These are phyloP conservation scores for Nibea albiflora DNA, from an alignment of 2,113 vertebrate genomes.

Conservation along the genomic window DNA sequence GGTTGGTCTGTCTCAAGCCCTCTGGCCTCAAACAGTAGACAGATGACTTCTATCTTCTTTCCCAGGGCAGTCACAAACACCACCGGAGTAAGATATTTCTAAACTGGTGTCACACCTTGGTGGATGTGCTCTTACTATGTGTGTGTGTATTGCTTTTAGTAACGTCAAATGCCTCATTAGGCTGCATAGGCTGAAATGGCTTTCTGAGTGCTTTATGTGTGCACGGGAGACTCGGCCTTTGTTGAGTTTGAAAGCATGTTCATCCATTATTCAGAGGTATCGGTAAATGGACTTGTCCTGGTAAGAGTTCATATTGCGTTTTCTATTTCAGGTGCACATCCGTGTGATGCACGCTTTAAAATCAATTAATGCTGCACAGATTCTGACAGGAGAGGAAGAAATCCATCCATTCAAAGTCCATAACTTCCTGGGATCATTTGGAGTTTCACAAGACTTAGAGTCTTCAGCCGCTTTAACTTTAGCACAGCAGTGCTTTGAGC, in stretches of 20 bases:
- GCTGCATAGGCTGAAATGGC: slow-evolving; percentile 54
- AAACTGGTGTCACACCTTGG: slow-evolving; percentile 39
- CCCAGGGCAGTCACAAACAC: slow-evolving; percentile 54
- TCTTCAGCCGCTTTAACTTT: too few species aligned
- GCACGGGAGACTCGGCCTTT: slow-evolving; percentile 56
- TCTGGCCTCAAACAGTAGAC: slow-evolving; percentile 57
- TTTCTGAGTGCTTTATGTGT: slow-evolving; percentile 60
- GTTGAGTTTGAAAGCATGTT: slow-evolving; percentile 70
- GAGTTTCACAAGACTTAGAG: too few species aligned
- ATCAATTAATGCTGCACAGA: slow-evolving; percentile 20
- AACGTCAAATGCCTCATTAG: slow-evolving; percentile 71
- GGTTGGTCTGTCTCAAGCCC: slow-evolving; percentile 48
- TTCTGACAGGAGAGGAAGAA: not conserved
- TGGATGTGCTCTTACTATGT: slow-evolving; percentile 26
- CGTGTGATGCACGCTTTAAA: slow-evolving; percentile 23
- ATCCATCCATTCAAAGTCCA: not conserved
- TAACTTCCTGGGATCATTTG: not conserved
- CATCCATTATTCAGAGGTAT: slow-evolving; percentile 77
- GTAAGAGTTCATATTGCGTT: slow-evolving; percentile 38
- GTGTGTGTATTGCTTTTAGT: slow-evolving; percentile 47
- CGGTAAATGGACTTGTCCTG: slow-evolving; percentile 65
- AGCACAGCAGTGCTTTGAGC: too few species aligned
- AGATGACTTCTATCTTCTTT: slow-evolving; percentile 67
- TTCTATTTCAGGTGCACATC: slow-evolving; percentile 37
- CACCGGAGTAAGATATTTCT: slow-evolving; percentile 55